Percentiles rank a stretch among this genome's conserved stretches.
These are phyloP conservation scores for Miniopterus natalensis DNA, from an alignment of 2,113 vertebrate genomes.

Conservation along the genomic window DNA sequence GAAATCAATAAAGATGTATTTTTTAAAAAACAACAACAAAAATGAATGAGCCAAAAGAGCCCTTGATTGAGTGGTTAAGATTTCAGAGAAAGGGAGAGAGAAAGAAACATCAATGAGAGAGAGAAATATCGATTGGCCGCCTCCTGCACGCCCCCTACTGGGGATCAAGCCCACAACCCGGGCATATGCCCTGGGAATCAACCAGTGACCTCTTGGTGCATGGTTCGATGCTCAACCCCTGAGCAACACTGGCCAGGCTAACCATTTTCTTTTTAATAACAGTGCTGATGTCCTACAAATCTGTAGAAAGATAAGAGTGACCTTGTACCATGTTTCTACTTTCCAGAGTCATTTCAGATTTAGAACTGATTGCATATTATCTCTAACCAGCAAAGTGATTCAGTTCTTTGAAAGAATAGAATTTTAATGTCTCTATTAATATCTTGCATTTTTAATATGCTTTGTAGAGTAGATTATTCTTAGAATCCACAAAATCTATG, in stretches of 20 bases:
- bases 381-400: constrained; percentile 55
- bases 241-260: background rate
- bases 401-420: constrained; percentile 69
- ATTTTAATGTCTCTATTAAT: constrained; percentile 75
- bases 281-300: constrained; percentile 6
- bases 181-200: background rate
- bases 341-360: constrained; percentile 68
- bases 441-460: constrained; percentile 65
- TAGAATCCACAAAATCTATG: constrained; percentile 11
- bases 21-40: too few relatives aligned
- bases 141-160: background rate
- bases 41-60: background rate
- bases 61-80: background rate
- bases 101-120: background rate
- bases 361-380: constrained; percentile 58
- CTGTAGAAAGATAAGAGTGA: constrained; percentile 27
- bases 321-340: constrained; percentile 20
- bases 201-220: background rate
- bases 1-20: too few relatives aligned
- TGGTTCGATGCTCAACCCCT: background rate
- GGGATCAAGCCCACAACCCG: too few relatives aligned
- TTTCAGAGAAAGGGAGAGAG: background rate
- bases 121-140: background rate
- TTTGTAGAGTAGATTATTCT: constrained; percentile 43
- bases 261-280: constrained; percentile 47